phyloP scores from a whole-genome alignment of 2,113 vertebrate genomes.

The Scolopax mira region DNA sequence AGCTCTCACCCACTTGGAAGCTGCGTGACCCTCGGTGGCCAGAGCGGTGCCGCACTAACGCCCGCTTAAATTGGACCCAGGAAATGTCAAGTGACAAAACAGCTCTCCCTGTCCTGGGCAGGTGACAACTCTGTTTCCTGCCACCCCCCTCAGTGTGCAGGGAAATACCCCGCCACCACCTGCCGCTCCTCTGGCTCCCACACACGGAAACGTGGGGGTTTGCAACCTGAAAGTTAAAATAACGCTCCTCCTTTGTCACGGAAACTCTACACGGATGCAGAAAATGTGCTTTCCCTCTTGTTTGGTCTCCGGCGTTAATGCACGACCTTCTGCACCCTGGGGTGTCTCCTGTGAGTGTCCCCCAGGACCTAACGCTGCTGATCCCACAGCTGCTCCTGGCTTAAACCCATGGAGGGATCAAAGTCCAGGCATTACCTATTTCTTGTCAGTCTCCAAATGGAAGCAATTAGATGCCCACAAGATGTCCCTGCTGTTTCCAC shows the following conservation, averaged over 20 bases:
- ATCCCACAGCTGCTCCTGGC: neutral
- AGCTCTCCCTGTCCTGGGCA: neutral
- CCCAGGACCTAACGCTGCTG: neutral
- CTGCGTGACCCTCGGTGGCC: neutral
- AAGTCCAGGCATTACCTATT: neutral
- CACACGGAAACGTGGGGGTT: neutral
- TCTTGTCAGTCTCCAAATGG: neutral
- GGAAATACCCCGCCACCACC: accelerated
- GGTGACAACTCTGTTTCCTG: neutral
- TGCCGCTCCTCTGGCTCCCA: neutral
- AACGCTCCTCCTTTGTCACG: neutral
- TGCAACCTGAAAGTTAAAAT: neutral
- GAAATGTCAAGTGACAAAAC: neutral
- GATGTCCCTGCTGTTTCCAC: neutral
- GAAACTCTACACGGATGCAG: neutral
- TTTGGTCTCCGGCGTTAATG: neutral
- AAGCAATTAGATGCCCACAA: neutral
- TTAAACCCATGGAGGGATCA: neutral
- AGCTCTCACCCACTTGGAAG: neutral
- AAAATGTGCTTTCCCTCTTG: neutral
- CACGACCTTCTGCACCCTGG: neutral
- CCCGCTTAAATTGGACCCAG: neutral
- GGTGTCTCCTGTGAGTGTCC: neutral
- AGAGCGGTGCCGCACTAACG: neutral
- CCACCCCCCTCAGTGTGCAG: neutral